phyloP scores from a whole-genome alignment of 2,888 invertebrate genomes.

The Drosophila diplacantha region DNA sequence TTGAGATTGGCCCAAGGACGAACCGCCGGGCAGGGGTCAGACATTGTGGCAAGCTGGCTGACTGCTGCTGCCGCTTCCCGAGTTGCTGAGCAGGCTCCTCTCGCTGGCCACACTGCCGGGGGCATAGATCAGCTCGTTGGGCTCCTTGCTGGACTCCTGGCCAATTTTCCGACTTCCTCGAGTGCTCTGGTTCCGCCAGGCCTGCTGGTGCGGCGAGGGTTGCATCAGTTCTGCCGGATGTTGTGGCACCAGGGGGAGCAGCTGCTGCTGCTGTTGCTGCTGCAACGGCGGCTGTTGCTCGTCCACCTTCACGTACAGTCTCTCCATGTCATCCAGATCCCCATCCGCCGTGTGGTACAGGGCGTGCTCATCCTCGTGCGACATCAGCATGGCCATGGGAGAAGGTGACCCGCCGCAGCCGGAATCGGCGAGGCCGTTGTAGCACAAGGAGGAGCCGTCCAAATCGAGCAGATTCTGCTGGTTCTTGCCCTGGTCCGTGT shows the following conservation, averaged over 20 bases:
- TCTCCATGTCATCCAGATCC: slow-evolving; percentile 76
- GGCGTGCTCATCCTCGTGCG: slow-evolving; percentile 71
- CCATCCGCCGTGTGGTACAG: slow-evolving; percentile 74
- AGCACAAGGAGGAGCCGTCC: slow-evolving; percentile 73
- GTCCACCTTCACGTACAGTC: slow-evolving; percentile 77
- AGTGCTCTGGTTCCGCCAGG: slow-evolving; percentile 70
- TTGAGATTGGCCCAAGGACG: slow-evolving; percentile 24
- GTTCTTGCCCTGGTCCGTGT: slow-evolving; percentile 44
- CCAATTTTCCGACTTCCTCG: slow-evolving; percentile 59
- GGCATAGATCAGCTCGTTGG: slow-evolving; percentile 76
- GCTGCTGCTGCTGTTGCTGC: slow-evolving; percentile 54
- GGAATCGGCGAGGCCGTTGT: slow-evolving; percentile 75
- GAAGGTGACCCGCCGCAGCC: slow-evolving; percentile 77
- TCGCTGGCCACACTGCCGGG: slow-evolving; percentile 76
- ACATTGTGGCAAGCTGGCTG: slow-evolving; percentile 69
- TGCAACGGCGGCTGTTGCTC: slow-evolving; percentile 66
- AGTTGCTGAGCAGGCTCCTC: slow-evolving; percentile 76
- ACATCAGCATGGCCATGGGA: slow-evolving; percentile 75
- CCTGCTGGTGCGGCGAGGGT: slow-evolving; percentile 32
- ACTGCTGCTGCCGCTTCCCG: slow-evolving; percentile 72
- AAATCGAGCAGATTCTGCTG: slow-evolving; percentile 70
- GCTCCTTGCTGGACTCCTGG: slow-evolving; percentile 75
- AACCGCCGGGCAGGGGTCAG: slow-evolving; percentile 63
- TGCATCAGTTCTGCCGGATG: slow-evolving; percentile 25
- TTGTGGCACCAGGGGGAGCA: slow-evolving; percentile 43